Evolutionary conservation across 2,888 invertebrate genomes (phyloP), one percentile per base, ranked within the genome.

Genomic region (Unio delphinus): DNA sequence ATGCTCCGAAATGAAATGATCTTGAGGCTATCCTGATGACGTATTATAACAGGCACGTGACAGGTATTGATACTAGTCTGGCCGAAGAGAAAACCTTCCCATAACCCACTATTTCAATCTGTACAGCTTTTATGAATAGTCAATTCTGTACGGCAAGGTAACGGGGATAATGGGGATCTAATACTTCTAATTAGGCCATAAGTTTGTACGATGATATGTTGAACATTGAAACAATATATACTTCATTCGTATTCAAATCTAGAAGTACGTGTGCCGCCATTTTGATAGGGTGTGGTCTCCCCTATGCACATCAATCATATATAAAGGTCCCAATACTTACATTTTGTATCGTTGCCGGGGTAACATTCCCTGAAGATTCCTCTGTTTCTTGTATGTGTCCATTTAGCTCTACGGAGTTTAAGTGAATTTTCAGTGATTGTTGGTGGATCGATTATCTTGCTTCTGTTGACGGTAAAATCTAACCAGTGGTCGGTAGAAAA

Each of bases 401-500:
- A 82, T 70, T 81, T 71, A 4, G 69, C 82, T 54, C 58, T 23
- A 0, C 61, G 55, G 3, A 64, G 34, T 59, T 69, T 64, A 17
- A 56, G 64, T 23, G n/a, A 58, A 3, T 70, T 64, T 6, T 23
- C 5, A n/a, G 26, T 20, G 3, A 60, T 18, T 23, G 28, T 62
- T 3, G 65, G 45, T 8, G n/a, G n/a, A n/a, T 60, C 3, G 0
- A 54, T n/a, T 17, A 85, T 60, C 23, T 67, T 70, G 8, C 30
- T 63, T 54, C 80, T 67, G 64, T 83, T 73, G 7, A 88, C 87
- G 23, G 78, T 80, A 70, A 80, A 86, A 66, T 83, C 83, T 65
- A 86, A 58, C 87, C 87, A 88, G 73, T 83, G 75, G 73, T 88
- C 86, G 8, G 86, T 88, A 8, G 86, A 82, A 72, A 88, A 86